These are phyloP conservation scores for Nycticryphes semicollaris DNA, from an alignment of 2,113 vertebrate genomes.

Conservation along the genomic window DNA sequence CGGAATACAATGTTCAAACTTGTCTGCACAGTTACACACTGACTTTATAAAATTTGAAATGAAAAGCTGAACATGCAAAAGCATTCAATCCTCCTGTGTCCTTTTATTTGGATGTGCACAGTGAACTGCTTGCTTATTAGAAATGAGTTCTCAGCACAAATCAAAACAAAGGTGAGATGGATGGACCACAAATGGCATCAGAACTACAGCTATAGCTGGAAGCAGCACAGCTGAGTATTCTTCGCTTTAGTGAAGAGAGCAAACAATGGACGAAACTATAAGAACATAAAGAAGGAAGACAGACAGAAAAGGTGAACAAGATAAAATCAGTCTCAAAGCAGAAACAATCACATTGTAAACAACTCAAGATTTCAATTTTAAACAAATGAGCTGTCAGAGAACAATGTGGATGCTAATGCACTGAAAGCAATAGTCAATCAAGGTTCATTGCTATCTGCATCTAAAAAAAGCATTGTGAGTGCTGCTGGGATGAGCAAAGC, in stretches of 20 bases:
- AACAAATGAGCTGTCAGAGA: slow-evolving; percentile 15
- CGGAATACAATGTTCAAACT: not conserved
- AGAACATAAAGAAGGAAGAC: not conserved
- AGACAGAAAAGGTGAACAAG: not conserved
- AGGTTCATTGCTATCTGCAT: not conserved
- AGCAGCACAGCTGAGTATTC: not conserved
- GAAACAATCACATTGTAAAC: not conserved
- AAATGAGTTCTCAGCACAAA: not conserved
- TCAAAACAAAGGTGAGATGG: not conserved
- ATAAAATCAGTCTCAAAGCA: not conserved
- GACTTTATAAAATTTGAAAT: not conserved
- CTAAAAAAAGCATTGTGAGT: not conserved
- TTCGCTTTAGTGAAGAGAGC: not conserved
- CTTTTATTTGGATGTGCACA: not conserved
- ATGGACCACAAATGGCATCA: not conserved
- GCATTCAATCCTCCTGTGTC: not conserved
- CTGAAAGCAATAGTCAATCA: not conserved
- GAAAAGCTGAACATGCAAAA: not conserved
- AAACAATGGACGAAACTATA: not conserved
- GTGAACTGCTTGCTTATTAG: not conserved
- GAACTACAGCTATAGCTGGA: not conserved
- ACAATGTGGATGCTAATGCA: not conserved
- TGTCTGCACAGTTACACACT: not conserved
- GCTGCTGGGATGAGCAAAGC: too few species aligned
- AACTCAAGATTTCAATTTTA: not conserved